Conservation (phyloP, 1,140 invertebrate genomes). For the Marisa cornuarietis region DNA sequence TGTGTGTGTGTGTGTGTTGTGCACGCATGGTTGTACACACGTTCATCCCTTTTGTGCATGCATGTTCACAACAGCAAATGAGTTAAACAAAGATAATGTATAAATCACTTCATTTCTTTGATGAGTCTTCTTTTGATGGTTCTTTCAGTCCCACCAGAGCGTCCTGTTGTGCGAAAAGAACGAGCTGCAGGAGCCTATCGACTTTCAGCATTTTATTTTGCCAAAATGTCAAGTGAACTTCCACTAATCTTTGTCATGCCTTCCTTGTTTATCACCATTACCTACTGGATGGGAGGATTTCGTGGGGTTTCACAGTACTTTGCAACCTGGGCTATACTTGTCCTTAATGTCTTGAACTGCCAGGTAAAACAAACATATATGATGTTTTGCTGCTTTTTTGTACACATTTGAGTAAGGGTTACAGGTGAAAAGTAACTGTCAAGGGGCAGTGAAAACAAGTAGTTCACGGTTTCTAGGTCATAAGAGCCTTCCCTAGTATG, state of each 20-base stretch:
- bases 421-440: neutral
- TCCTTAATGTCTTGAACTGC: constrained; percentile 81
- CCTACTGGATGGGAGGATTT: constrained; percentile 80
- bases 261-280: constrained; percentile 71
- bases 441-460: too few relatives aligned
- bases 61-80: too few relatives aligned
- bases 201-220: constrained; percentile 84
- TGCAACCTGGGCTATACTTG: constrained; percentile 76
- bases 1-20: too few relatives aligned
- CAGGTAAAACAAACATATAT: constrained; percentile 67
- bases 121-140: constrained; percentile 12
- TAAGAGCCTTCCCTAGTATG: too few relatives aligned
- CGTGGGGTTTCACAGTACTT: constrained; percentile 72
- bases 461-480: too few relatives aligned
- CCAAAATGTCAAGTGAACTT: constrained; percentile 86
- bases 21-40: too few relatives aligned
- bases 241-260: constrained; percentile 82
- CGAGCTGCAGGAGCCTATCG: constrained; percentile 82
- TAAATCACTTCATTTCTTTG: too few relatives aligned
- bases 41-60: too few relatives aligned
- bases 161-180: constrained; percentile 86
- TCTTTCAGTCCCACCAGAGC: constrained; percentile 79
- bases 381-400: neutral
- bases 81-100: too few relatives aligned
- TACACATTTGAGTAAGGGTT: neutral